Percentiles rank a stretch among this genome's conserved stretches.
Conservation (phyloP, 2,888 invertebrate species). For the Nemurella pictetii region DNA sequence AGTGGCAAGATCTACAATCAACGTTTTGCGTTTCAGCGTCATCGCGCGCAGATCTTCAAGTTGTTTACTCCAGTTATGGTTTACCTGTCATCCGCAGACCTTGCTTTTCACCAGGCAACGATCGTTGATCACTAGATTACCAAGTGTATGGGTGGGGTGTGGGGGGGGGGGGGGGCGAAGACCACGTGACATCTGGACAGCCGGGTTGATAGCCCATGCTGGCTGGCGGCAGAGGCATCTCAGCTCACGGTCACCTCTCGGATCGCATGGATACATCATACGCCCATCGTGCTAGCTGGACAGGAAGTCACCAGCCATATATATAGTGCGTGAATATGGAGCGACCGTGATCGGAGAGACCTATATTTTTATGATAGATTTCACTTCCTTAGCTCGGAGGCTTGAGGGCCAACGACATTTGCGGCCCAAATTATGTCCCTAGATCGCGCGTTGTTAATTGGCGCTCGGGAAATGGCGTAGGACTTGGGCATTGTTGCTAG, state of each 20-base stretch:
- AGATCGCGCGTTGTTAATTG: not conserved
- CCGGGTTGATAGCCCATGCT: not conserved
- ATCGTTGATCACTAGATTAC: not conserved
- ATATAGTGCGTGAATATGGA: not conserved
- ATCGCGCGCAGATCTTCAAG: not conserved
- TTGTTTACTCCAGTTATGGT: not conserved
- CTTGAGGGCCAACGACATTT: slow-evolving; percentile 13
- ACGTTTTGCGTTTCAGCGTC: not conserved
- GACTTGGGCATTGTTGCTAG: not conserved
- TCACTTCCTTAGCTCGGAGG: not conserved
- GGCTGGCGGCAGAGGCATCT: not conserved
- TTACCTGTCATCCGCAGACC: not conserved
- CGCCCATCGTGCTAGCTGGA: not conserved
- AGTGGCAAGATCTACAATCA: not conserved
- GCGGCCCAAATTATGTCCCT: not conserved
- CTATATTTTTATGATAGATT: not conserved
- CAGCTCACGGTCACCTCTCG: not conserved
- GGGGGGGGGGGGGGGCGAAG: not conserved
- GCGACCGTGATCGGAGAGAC: not conserved
- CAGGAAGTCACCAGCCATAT: not conserved
- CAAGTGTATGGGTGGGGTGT: not conserved
- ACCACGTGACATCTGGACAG: not conserved
- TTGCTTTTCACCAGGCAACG: not conserved
- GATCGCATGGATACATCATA: not conserved
- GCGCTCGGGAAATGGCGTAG: not conserved